Evolutionary conservation across 2,888 invertebrate species (phyloP).

Genomic region (Ctenicera cuprea): DNA sequence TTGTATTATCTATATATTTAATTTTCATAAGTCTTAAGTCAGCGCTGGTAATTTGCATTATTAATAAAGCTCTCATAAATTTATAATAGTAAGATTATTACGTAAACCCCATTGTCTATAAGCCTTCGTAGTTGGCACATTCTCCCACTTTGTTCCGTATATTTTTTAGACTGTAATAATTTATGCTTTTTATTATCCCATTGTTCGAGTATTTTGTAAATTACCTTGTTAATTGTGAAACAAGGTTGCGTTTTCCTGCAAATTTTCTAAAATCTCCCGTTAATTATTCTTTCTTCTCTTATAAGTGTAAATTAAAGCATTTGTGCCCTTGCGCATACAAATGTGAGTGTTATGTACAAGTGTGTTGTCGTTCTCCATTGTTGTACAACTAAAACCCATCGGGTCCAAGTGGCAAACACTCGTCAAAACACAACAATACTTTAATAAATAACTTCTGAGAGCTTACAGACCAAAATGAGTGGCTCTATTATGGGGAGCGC

Average conservation of each 20-base stretch:
- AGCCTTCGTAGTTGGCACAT: slow-evolving; percentile 50
- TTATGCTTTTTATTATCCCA: slow-evolving; percentile 52
- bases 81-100: slow-evolving; percentile 44
- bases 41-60: slow-evolving; percentile 42
- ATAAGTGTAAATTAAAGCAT: slow-evolving; percentile 17
- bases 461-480: slow-evolving; percentile 42
- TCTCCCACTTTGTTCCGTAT: slow-evolving; percentile 52
- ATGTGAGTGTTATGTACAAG: neutral
- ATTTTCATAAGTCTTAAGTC: slow-evolving; percentile 35
- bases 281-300: slow-evolving; percentile 30
- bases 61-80: slow-evolving; percentile 52
- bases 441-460: slow-evolving; percentile 32
- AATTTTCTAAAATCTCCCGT: slow-evolving; percentile 41
- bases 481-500: slow-evolving; percentile 40
- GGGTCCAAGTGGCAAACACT: slow-evolving; percentile 36
- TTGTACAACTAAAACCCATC: slow-evolving; percentile 10
- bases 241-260: slow-evolving; percentile 48
- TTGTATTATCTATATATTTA: slow-evolving; percentile 18
- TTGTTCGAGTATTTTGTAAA: slow-evolving; percentile 52
- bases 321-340: slow-evolving; percentile 28
- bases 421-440: slow-evolving; percentile 32
- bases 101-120: slow-evolving; percentile 49
- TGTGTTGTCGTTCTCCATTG: slow-evolving; percentile 26
- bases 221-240: slow-evolving; percentile 49
- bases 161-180: slow-evolving; percentile 54